phyloP scores from a whole-genome alignment of 2,888 invertebrate genomes.

The Hirtodrosophila alboralis region DNA sequence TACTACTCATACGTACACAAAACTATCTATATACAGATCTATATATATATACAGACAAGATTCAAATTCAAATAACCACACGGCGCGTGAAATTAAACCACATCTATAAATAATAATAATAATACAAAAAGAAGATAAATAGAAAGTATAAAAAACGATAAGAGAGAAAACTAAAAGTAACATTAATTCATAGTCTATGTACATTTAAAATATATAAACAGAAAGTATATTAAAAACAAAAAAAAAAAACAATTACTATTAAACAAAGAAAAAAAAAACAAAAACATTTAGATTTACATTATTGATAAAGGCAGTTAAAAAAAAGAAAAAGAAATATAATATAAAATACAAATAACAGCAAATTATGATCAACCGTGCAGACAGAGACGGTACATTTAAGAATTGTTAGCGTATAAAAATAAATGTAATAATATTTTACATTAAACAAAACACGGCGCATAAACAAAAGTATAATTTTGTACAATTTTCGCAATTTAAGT shows the following conservation, averaged over 20 bases:
- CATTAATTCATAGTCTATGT: conserved; percentile 73
- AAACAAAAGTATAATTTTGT: conserved; percentile 70
- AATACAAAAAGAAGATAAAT: conserved; percentile 17
- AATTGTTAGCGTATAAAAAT: conserved; percentile 74
- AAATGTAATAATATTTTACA: conserved; percentile 67
- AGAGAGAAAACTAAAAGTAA: conserved; percentile 59
- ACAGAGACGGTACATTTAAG: conserved; percentile 55
- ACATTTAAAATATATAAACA: conserved; percentile 73
- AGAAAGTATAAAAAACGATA: conserved; percentile 18
- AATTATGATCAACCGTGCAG: conserved; percentile 59
- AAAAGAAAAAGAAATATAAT: conserved; percentile 11
- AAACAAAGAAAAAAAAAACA: no score
- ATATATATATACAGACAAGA: conserved; percentile 25
- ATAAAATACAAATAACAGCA: conserved; percentile 35
- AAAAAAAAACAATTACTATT: conserved; percentile 57
- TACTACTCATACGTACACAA: conserved; percentile 27
- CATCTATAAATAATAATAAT: conserved; percentile 65
- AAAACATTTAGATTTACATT: conserved; percentile 66
- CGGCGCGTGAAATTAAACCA: conserved; percentile 67
- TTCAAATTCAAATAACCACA: conserved; percentile 49
- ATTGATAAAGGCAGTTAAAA: conserved; percentile 57
- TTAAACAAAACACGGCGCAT: conserved; percentile 46
- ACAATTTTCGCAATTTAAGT: conserved; percentile 76
- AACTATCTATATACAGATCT: no score
- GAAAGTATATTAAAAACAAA: conserved; percentile 66